These are phyloP conservation scores for Crepidodera aurea DNA, from an alignment of 2,888 invertebrate genomes.

Conservation along the genomic window DNA sequence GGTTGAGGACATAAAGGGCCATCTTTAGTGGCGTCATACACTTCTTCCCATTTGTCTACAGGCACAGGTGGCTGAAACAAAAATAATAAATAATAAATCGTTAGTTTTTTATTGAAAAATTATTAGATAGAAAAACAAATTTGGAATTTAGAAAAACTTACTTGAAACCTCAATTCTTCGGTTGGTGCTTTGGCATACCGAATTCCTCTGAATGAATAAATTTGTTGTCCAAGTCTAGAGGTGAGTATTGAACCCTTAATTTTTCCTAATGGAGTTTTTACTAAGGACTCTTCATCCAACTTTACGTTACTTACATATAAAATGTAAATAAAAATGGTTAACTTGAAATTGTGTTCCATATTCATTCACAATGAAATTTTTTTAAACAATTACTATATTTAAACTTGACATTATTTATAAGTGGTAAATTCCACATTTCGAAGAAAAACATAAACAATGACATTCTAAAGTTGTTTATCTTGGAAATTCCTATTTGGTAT, in stretches of 20 bases:
- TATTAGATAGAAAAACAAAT: not conserved
- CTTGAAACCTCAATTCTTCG: constrained; percentile 55
- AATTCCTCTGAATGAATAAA: constrained; percentile 51
- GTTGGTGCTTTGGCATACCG: constrained; percentile 52
- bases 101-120: too few species aligned
- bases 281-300: constrained; percentile 36
- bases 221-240: constrained; percentile 49
- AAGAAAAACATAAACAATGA: too few species aligned
- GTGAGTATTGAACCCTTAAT: constrained; percentile 48
- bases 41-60: constrained; percentile 54
- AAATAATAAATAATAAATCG: too few species aligned
- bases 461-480: too few species aligned
- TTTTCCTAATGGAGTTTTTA: constrained; percentile 48
- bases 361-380: too few species aligned
- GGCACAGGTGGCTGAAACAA: constrained; percentile 55
- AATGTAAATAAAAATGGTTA: too few species aligned
- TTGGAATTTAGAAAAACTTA: not conserved
- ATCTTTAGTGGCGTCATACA: constrained; percentile 56
- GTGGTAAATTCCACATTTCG: too few species aligned
- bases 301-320: too few species aligned
- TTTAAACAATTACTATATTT: too few species aligned
- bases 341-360: too few species aligned
- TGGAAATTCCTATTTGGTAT: too few species aligned
- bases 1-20: constrained; percentile 58
- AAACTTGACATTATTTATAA: too few species aligned